Percentiles rank a stretch among this genome's conserved stretches.
Conservation (phyloP, 2,888 invertebrate genomes). For the Bombylius major region DNA sequence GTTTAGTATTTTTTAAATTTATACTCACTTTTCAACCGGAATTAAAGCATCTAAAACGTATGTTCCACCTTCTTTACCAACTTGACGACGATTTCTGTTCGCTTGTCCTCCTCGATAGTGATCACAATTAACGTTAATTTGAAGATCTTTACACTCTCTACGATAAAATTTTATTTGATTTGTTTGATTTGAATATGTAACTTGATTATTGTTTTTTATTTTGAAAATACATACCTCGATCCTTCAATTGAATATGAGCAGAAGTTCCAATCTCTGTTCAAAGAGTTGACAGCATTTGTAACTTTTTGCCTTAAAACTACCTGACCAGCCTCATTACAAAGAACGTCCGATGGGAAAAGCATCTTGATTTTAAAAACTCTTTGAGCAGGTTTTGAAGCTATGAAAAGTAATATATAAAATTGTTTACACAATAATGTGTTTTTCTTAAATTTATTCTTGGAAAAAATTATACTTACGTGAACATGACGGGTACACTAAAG, state of each 20-base stretch:
- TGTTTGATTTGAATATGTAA: no score
- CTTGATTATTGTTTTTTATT: neutral
- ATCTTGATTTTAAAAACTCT: constrained; percentile 86
- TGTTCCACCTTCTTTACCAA: constrained; percentile 55
- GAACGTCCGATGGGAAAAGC: constrained; percentile 91
- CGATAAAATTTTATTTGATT: constrained; percentile 36
- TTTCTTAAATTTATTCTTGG: neutral
- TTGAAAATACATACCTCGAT: constrained; percentile 30
- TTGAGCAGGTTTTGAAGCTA: constrained; percentile 81
- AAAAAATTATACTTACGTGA: constrained; percentile 47
- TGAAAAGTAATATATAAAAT: constrained; percentile 16
- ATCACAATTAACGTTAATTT: constrained; percentile 85
- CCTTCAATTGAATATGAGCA: constrained; percentile 83
- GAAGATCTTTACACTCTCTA: constrained; percentile 78
- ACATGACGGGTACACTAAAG: constrained; percentile 82
- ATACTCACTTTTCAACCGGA: constrained; percentile 74
- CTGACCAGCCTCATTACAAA: constrained; percentile 91
- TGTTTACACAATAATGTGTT: neutral
- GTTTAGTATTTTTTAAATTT: no score
- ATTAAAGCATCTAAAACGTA: constrained; percentile 72
- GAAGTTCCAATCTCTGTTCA: constrained; percentile 95
- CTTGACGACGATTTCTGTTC: constrained; percentile 53
- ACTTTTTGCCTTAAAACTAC: constrained; percentile 83
- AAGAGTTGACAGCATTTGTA: constrained; percentile 72
- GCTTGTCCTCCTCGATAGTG: constrained; percentile 47